A percentile compares a stretch with the other conserved stretches of the same genome.
Conservation (phyloP, 2,113 vertebrate species). For the Machaerirhynchus nigripectus region DNA sequence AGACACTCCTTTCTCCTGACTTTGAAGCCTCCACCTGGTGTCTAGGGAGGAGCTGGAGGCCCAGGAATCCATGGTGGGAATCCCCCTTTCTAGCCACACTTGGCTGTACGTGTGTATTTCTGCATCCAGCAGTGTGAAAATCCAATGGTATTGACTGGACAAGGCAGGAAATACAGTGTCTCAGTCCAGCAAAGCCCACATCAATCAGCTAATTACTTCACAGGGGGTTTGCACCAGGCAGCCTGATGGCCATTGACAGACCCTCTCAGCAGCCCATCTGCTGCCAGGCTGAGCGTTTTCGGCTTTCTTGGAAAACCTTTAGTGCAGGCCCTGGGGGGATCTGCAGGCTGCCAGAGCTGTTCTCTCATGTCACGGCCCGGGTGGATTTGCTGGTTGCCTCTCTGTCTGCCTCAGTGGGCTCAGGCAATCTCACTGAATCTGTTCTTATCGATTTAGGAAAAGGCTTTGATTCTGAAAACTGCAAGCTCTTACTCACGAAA, state of each 20-base stretch:
- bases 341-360: background rate
- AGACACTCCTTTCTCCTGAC: background rate
- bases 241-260: background rate
- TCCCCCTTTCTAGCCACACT: background rate
- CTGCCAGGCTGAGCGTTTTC: background rate
- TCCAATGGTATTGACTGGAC: background rate
- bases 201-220: constrained; percentile 12
- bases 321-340: background rate
- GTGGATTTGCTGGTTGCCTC: background rate
- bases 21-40: background rate
- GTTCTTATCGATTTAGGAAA: constrained; percentile 74
- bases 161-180: background rate
- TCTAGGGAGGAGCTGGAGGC: background rate
- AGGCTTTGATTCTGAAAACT: constrained; percentile 77
- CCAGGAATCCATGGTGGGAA: background rate
- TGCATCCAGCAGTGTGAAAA: background rate
- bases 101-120: rapidly evolving
- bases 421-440: constrained; percentile 66
- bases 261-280: background rate
- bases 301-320: background rate
- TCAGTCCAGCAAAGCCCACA: background rate
- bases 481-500: constrained; percentile 73
- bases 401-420: constrained; percentile 18
- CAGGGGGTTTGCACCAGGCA: background rate
- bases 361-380: background rate